These are phyloP conservation scores for Polietes domitor DNA, from an alignment of 2,888 invertebrate genomes.

Conservation along the genomic window DNA sequence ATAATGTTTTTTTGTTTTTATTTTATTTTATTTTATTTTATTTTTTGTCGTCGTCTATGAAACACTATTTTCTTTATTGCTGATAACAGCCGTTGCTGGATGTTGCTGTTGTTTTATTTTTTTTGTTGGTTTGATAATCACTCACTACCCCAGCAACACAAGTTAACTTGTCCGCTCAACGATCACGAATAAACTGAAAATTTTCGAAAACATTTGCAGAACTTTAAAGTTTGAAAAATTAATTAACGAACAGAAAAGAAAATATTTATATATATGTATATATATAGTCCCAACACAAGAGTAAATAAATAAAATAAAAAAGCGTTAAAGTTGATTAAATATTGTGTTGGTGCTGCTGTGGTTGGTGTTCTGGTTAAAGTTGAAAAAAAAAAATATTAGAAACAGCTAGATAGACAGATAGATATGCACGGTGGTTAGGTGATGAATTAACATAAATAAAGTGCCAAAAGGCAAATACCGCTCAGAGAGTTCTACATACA, in stretches of 20 bases:
- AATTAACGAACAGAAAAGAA: constrained; percentile 18
- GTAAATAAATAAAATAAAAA: constrained; percentile 22
- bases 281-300: constrained; percentile 8
- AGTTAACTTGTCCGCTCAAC: constrained; percentile 66
- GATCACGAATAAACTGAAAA: constrained; percentile 74
- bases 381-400: background rate
- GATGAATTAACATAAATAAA: constrained; percentile 62
- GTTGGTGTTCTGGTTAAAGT: constrained; percentile 7
- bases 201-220: constrained; percentile 71
- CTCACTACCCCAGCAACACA: constrained; percentile 18
- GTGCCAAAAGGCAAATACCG: constrained; percentile 54
- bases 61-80: constrained; percentile 28
- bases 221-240: constrained; percentile 55
- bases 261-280: too few relatives aligned
- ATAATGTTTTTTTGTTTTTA: background rate
- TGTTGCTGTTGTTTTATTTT: background rate
- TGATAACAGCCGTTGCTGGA: constrained; percentile 23
- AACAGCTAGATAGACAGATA: background rate
- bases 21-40: constrained; percentile 28
- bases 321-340: constrained; percentile 16
- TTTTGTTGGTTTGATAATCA: constrained; percentile 18
- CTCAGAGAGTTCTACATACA: too few relatives aligned
- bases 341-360: background rate
- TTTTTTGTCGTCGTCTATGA: too few relatives aligned
- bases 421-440: constrained; percentile 34